phyloP scores from a whole-genome alignment of 2,797 vertebrate genomes.

The Chromis chromis region DNA sequence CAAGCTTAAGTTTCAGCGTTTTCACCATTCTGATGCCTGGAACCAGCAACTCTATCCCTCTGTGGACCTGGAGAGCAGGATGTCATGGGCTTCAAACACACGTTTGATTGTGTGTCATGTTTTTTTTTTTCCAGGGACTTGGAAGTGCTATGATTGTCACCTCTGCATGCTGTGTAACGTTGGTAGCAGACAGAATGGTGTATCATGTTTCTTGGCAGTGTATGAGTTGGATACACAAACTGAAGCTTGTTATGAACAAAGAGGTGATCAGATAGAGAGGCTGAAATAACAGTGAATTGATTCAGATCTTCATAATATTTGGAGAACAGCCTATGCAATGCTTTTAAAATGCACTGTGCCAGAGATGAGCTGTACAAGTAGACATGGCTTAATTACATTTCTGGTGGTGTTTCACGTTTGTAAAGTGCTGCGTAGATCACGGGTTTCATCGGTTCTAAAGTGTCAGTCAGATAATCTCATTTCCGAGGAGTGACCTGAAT shows the following conservation, averaged over 20 bases:
- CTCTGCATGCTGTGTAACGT: conserved; percentile 48
- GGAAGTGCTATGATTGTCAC: conserved; percentile 71
- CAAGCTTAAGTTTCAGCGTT: conserved; percentile 83
- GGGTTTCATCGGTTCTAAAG: conserved; percentile 55
- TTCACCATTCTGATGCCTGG: conserved; percentile 83
- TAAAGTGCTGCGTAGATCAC: conserved; percentile 44
- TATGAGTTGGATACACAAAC: conserved; percentile 28
- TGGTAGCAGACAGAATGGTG: conserved; percentile 33
- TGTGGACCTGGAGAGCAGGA: conserved; percentile 78
- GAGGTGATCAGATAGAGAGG: conserved; percentile 42
- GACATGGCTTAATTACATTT: conserved; percentile 59
- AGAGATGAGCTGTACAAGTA: conserved; percentile 14
- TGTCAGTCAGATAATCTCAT: conserved; percentile 74
- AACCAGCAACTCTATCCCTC: conserved; percentile 82
- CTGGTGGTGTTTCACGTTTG: conserved; percentile 46
- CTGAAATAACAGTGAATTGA: conserved; percentile 11
- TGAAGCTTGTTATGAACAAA: conserved; percentile 34
- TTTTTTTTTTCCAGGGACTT: conserved; percentile 60
- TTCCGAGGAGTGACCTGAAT: conserved; percentile 75
- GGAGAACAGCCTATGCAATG: not conserved
- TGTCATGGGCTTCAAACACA: conserved; percentile 77
- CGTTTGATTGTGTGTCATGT: conserved; percentile 75
- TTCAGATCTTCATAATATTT: conserved; percentile 35
- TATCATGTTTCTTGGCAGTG: conserved; percentile 62
- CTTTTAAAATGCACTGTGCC: not conserved